Conservation (phyloP, 2,797 vertebrate species). For the Natrix natrix region DNA sequence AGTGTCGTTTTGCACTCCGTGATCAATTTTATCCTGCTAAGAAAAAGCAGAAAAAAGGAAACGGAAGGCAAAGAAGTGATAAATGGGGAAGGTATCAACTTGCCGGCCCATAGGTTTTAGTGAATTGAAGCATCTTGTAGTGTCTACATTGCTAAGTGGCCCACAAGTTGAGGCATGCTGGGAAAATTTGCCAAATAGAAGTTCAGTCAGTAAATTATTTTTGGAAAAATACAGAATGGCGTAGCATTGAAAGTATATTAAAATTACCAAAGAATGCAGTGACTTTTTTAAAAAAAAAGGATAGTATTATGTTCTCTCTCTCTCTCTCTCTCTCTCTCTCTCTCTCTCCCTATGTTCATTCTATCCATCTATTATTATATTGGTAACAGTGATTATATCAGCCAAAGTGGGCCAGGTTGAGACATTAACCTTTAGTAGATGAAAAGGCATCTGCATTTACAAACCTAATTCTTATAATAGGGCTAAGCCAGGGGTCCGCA, state of each 20-base stretch:
- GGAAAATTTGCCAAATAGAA: background rate
- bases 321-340: fast-evolving
- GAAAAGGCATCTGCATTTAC: too few species aligned
- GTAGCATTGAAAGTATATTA: background rate
- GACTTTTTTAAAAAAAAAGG: background rate
- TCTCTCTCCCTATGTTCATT: too few species aligned
- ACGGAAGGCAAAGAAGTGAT: background rate
- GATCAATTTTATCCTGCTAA: background rate
- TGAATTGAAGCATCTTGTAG: background rate
- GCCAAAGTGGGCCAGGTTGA: too few species aligned
- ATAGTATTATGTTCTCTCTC: background rate
- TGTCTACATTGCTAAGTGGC: background rate
- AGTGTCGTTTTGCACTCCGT: background rate
- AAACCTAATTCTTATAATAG: too few species aligned
- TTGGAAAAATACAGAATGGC: background rate
- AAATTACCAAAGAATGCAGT: background rate
- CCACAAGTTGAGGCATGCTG: background rate
- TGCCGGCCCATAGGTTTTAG: background rate
- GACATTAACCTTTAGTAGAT: too few species aligned
- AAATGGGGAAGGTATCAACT: background rate
- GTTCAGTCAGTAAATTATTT: background rate
- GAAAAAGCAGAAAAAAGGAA: background rate
- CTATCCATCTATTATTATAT: too few species aligned
- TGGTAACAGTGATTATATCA: too few species aligned
- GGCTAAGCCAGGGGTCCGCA: too few species aligned